Base-by-base conservation (phyloP, 1,140 invertebrate genomes). In the Cydia strobilella region DNA sequence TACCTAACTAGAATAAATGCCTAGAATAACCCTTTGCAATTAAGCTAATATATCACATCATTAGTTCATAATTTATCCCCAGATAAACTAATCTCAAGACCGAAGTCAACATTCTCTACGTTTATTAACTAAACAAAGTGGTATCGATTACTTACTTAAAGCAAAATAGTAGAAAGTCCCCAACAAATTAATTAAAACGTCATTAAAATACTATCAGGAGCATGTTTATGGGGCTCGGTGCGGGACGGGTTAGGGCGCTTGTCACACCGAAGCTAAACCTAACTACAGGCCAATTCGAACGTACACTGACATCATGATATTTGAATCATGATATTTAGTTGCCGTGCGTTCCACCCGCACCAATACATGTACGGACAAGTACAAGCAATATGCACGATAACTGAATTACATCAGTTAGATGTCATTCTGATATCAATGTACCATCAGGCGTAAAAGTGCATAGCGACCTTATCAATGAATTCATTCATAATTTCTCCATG, bases 131-230 rank as follows among this genome's bases (percentile, higher is more conserved):
- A 35, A 69, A 35, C 15, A 39, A 31, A 18, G 27, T 35, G 27
- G 18, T 35, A 69, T 69, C 65, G 31, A 69, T 69, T 69, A 69
- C 65, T 69, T 69, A 42, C 65, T 69, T 69, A 42, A 73, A n/a
- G 72, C 48, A 54, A 74, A 74, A 39, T 75, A 15, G 35, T 78
- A 79, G 82, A 85, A 85, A 84, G 82, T 81, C 77, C 23, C 18
- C 42, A 76, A 77, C 78, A 82, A 84, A 85, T 85, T 85, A 80
- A 84, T 82, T 83, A 83, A 79, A 79, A 76, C 62, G 76, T 74
- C 80, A 81, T 85, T 79, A 82, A 80, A 82, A 62, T 65, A 63
- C 63, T 48, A 69, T 35, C 72, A 51, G 72, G 51, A 15, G 48
- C 27, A 69, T 35, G 15, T 62, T 75, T 75, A 75, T 75, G 42